Percentiles rank a stretch among this genome's conserved stretches.
These are phyloP conservation scores for Eupithecia subfuscata DNA, from an alignment of 2,888 invertebrate species.

Conservation along the genomic window DNA sequence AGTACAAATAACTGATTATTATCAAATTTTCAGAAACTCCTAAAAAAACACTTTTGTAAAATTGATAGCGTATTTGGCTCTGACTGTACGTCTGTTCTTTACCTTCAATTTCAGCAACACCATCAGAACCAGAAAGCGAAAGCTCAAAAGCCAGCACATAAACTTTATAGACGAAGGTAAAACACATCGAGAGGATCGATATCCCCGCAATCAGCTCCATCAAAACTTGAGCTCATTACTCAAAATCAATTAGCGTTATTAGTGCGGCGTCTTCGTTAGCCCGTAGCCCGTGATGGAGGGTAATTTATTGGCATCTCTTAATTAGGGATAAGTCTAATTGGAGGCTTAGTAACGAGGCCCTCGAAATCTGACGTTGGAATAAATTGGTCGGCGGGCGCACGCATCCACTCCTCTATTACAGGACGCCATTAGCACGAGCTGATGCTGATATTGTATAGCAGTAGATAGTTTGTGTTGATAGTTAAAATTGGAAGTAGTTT, in stretches of 20 bases:
- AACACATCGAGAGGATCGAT: constrained; percentile 10
- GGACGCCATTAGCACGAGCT: neutral
- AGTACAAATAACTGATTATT: neutral
- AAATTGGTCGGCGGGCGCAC: constrained; percentile 74
- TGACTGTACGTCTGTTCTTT: neutral
- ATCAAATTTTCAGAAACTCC: no score
- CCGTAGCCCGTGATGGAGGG: constrained; percentile 80
- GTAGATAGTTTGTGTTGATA: neutral
- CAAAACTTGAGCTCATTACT: constrained; percentile 84
- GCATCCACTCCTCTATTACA: constrained; percentile 58
- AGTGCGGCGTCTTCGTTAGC: constrained; percentile 84
- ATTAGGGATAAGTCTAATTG: constrained; percentile 86
- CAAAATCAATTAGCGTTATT: constrained; percentile 85
- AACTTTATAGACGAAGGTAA: constrained; percentile 11
- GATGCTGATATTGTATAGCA: neutral
- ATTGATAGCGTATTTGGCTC: neutral
- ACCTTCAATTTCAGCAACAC: neutral
- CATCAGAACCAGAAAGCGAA: neutral
- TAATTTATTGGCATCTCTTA: constrained; percentile 86
- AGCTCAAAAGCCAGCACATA: constrained; percentile 2
- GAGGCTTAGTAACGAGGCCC: constrained; percentile 85
- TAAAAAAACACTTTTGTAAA: neutral
- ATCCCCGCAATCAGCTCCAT: constrained; percentile 74
- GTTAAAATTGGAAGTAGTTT: neutral
- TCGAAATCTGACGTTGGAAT: constrained; percentile 84